Evolutionary conservation across 2,888 invertebrate species (phyloP).

Genomic region (Lysandra coridon): DNA sequence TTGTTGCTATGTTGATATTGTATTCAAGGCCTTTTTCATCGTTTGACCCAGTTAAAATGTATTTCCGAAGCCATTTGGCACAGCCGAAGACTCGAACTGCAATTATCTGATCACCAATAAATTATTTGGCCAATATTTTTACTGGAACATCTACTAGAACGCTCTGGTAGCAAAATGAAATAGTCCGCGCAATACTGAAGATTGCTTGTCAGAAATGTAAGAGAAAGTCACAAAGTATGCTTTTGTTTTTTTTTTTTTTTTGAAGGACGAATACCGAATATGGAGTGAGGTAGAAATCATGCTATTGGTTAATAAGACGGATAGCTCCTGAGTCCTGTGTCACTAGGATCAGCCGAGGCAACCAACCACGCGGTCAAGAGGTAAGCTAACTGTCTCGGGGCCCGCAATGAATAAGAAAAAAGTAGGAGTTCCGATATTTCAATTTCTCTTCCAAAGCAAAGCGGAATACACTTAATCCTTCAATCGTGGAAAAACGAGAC

Average conservation of each 20-base stretch:
- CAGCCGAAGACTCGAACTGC: conserved; percentile 15
- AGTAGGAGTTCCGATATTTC: too few species aligned
- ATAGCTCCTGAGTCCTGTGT: too few species aligned
- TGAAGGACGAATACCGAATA: too few species aligned
- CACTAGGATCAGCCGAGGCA: too few species aligned
- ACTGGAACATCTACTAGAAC: neutral
- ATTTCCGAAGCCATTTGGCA: conserved; percentile 16
- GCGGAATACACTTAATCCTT: neutral
- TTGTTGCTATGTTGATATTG: neutral
- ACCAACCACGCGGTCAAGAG: too few species aligned
- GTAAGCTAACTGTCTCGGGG: neutral
- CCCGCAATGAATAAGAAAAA: neutral
- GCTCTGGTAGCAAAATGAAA: neutral
- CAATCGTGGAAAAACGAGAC: too few species aligned
- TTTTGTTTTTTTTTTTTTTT: too few species aligned
- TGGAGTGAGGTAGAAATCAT: too few species aligned
- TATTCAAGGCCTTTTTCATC: neutral
- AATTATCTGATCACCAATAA: conserved; percentile 9
- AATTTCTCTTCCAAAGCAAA: neutral
- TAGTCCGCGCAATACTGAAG: too few species aligned
- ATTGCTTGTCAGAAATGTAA: too few species aligned
- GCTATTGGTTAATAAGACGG: too few species aligned
- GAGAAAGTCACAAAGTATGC: too few species aligned
- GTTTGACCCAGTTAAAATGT: conserved; percentile 5
- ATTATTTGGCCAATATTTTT: conserved; percentile 13